Percentiles rank a stretch among this genome's conserved stretches.
These are phyloP conservation scores for Sander lucioperca DNA, from an alignment of 2,113 vertebrate genomes.

Conservation along the genomic window DNA sequence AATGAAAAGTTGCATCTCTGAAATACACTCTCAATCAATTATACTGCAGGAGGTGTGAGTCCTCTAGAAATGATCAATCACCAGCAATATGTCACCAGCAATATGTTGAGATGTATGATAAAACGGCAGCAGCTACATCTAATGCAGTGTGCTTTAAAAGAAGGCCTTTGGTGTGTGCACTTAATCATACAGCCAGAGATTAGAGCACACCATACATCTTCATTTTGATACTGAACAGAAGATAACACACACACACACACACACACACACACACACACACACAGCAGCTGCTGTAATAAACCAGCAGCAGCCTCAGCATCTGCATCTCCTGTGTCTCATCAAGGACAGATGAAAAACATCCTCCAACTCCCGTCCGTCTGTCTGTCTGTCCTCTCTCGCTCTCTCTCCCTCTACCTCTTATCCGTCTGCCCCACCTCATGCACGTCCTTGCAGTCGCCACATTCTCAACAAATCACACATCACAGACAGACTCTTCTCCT, in stretches of 20 bases:
- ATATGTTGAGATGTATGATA: neutral
- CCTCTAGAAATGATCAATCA: constrained; percentile 29
- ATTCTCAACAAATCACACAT: constrained; percentile 25
- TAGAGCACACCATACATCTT: constrained; percentile 25
- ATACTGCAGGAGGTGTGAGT: constrained; percentile 9
- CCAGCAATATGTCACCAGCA: constrained; percentile 23
- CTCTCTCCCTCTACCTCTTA: neutral
- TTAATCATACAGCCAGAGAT: constrained; percentile 39
- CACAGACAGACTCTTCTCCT: constrained; percentile 29
- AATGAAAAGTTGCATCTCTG: neutral
- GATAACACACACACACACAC: neutral
- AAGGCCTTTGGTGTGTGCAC: constrained; percentile 9
- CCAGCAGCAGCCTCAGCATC: constrained; percentile 35
- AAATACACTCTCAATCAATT: constrained; percentile 14
- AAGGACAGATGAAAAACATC: constrained; percentile 48
- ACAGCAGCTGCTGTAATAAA: constrained; percentile 16
- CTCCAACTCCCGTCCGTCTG: neutral
- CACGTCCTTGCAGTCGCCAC: constrained; percentile 11
- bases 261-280: neutral
- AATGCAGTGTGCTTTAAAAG: constrained; percentile 13
- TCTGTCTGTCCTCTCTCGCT: neutral
- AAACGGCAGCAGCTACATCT: constrained; percentile 21
- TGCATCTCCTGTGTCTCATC: constrained; percentile 50
- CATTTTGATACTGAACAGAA: constrained; percentile 24
- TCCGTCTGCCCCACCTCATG: neutral